Base-by-base conservation (phyloP, 1,140 invertebrate genomes). In the Periplaneta americana region DNA sequence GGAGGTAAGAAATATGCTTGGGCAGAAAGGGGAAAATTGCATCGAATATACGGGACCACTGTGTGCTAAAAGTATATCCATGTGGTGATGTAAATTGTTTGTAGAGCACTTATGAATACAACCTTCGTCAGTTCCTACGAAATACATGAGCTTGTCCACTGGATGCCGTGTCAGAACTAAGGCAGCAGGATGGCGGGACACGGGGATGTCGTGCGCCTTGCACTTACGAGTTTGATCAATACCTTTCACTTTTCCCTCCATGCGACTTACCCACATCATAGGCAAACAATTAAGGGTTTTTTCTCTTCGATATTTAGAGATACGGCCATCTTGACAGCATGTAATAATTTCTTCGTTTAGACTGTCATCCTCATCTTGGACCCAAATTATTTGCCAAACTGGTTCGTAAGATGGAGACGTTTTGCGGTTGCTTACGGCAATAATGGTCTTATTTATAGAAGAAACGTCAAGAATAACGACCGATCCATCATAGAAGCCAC, bases 121-220 rank as follows among this genome's bases (percentile, higher is more conserved):
- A 2, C 96, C 96, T 85, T 97, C 95, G 80, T 95, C 94, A 0
- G 96, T 96, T 0, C 95, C 95, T 0, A 97, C 92, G 22, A 95
- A 91, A 86, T 96, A 97, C 34, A 95, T 87, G 81, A 92, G 91
- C 8, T 89, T 88, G 32, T 92, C 87, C 0, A 86, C 86, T 0
- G 93, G 93, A 87, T 96, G 93, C 85, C 92, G 92, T 74, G 92
- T 87, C 84, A 91, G 88, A 33, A 90, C 91, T 81, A 92, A 86
- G 84, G 89, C 94, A 82, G 91, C 91, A 0, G 93, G 90, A 84
- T 91, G 89, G 80, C 89, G 86, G 0, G 87, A 89, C 4, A 93
- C 89, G 1, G 90, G 89, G 8, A 93, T 89, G 75, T 90, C 88
- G 4, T 87, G 86, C 79, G 88, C 86, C 4, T 85, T 81, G 84